phyloP scores from a whole-genome alignment of 2,797 vertebrate genomes.

The Gouania willdenowi region DNA sequence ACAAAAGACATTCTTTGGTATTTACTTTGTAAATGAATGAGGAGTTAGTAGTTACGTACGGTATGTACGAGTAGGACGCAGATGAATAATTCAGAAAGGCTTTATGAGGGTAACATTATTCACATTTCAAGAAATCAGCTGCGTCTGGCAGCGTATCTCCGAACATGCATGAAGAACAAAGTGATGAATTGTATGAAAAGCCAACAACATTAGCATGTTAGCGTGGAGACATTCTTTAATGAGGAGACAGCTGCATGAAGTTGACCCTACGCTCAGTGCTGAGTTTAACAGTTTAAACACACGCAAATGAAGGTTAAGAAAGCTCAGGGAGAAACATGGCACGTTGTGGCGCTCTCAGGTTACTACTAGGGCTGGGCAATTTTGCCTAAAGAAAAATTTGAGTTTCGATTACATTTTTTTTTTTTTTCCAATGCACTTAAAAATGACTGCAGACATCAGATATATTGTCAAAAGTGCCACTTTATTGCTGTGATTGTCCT shows the following conservation, averaged over 20 bases:
- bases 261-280: slow-evolving; percentile 19
- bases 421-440: no score
- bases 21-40: slow-evolving; percentile 60
- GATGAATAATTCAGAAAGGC: slow-evolving; percentile 68
- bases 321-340: no score
- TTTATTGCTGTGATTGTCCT: no score
- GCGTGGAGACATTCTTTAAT: slow-evolving; percentile 50
- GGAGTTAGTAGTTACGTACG: no score
- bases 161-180: slow-evolving; percentile 55
- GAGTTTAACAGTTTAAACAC: slow-evolving; percentile 14
- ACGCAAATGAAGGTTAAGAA: background rate
- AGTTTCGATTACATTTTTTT: no score
- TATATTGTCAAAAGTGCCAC: no score
- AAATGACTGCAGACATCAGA: no score
- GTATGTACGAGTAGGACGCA: slow-evolving; percentile 64
- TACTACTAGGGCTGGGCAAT: no score
- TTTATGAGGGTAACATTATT: slow-evolving; percentile 67
- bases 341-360: no score
- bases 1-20: slow-evolving; percentile 29
- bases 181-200: slow-evolving; percentile 49
- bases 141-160: slow-evolving; percentile 37
- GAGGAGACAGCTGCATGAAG: slow-evolving; percentile 19
- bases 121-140: slow-evolving; percentile 55
- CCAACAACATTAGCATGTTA: slow-evolving; percentile 60
- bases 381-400: no score